phyloP scores from a whole-genome alignment of 1,140 invertebrate species.

The Heliconius eleuchia region DNA sequence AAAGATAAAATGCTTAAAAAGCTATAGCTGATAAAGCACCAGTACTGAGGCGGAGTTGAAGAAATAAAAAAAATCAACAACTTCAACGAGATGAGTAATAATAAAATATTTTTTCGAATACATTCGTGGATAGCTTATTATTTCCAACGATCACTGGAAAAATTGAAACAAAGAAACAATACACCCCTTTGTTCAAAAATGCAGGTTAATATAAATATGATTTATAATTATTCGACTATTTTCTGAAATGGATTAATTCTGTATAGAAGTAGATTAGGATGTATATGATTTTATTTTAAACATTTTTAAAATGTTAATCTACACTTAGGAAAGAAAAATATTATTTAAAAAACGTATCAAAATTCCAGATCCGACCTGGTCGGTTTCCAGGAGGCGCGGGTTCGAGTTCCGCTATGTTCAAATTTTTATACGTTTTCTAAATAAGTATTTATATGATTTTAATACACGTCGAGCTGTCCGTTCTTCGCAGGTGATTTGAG shows the following conservation, averaged over 20 bases:
- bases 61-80: slow-evolving; percentile 1
- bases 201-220: slow-evolving; percentile 33
- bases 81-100: slow-evolving; percentile 25
- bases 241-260: slow-evolving; percentile 23
- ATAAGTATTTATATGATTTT: slow-evolving; percentile 17
- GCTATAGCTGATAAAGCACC: slow-evolving; percentile 12
- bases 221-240: slow-evolving; percentile 30
- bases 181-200: slow-evolving; percentile 37
- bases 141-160: slow-evolving; percentile 38
- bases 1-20: slow-evolving; percentile 8
- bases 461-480: slow-evolving; percentile 29
- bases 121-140: slow-evolving; percentile 34
- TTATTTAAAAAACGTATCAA: neutral
- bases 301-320: no score
- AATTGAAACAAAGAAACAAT: slow-evolving; percentile 41
- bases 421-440: no score
- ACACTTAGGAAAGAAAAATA: no score
- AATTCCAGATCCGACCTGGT: no score
- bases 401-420: no score
- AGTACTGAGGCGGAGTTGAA: neutral
- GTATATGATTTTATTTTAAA: slow-evolving; percentile 22
- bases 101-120: slow-evolving; percentile 31
- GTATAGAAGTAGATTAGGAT: slow-evolving; percentile 17
- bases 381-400: no score
- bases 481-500: slow-evolving; percentile 32